phyloP scores from a whole-genome alignment of 1,140 invertebrate genomes.

The Cataglyphis hispanica region DNA sequence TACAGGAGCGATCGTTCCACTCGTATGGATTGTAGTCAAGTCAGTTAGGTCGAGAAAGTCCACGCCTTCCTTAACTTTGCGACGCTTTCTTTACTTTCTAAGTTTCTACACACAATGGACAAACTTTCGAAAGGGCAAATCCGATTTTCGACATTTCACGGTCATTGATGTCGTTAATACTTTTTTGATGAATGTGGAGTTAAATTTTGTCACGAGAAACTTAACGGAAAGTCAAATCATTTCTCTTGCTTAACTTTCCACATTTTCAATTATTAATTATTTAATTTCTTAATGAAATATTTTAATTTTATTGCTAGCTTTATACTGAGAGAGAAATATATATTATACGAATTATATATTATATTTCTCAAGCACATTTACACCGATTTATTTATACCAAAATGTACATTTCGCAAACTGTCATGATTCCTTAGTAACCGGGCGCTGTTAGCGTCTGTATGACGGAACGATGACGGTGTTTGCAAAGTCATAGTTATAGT shows the following conservation, averaged over 20 bases:
- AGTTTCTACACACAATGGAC: too few species aligned
- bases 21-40: not conserved
- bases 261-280: too few species aligned
- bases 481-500: conserved; percentile 59
- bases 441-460: conserved; percentile 20
- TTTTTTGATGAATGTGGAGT: not conserved
- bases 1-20: not conserved
- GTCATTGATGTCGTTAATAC: not conserved
- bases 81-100: not conserved
- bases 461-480: conserved; percentile 24
- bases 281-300: too few species aligned
- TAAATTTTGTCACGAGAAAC: not conserved
- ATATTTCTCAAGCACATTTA: not conserved
- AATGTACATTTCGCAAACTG: conserved; percentile 47
- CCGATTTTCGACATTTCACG: not conserved
- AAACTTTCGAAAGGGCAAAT: not conserved
- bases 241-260: too few species aligned
- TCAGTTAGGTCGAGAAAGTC: not conserved
- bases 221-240: not conserved
- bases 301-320: not conserved
- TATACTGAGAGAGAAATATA: too few species aligned
- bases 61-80: not conserved
- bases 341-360: not conserved
- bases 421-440: conserved; percentile 20
- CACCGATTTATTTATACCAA: not conserved